Conservation (phyloP, 1,140 invertebrate genomes). For the Prorops nasuta region DNA sequence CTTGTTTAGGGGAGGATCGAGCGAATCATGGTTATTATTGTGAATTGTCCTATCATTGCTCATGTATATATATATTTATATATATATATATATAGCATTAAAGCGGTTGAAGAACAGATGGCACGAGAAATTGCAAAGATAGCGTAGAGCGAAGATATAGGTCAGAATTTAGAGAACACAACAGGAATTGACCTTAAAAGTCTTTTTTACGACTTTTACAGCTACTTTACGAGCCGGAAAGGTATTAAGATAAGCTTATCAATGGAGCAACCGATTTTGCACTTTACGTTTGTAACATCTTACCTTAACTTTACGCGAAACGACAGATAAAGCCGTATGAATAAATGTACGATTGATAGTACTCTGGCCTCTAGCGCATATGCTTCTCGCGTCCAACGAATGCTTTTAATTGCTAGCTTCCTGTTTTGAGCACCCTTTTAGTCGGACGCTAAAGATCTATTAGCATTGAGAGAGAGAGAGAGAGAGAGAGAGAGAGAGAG, state of each 20-base stretch:
- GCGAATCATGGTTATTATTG: too few species aligned
- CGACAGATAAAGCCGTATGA: background rate
- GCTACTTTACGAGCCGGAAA: background rate
- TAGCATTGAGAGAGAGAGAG: conserved; percentile 18
- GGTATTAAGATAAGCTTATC: conserved; percentile 20
- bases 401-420: conserved; percentile 25
- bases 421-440: conserved; percentile 18
- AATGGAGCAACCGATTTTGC: background rate
- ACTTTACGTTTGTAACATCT: background rate
- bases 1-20: too few species aligned
- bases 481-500: background rate
- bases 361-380: background rate
- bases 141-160: too few species aligned
- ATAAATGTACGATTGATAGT: too few species aligned
- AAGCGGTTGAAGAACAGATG: too few species aligned
- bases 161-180: too few species aligned
- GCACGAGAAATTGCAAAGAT: too few species aligned
- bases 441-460: conserved; percentile 21
- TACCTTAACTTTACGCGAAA: background rate
- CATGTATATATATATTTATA: too few species aligned
- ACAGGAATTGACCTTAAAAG: too few species aligned
- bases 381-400: conserved; percentile 13
- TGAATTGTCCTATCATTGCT: too few species aligned
- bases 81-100: too few species aligned
- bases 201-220: background rate